phyloP scores from a whole-genome alignment of 1,140 invertebrate genomes.

The Drosophila mauritiana region DNA sequence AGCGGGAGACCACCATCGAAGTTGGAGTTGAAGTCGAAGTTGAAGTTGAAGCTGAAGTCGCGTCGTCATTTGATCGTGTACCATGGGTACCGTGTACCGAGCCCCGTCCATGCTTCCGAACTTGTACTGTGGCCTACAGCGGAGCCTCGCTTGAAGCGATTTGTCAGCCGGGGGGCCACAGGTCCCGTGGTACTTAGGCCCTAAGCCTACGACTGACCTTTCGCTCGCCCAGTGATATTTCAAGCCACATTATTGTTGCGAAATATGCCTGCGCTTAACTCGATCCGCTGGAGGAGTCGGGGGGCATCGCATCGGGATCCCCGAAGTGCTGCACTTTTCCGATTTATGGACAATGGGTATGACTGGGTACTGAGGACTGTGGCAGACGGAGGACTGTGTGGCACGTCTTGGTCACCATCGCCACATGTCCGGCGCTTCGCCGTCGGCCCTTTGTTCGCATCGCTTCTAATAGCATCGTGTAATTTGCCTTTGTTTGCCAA shows the following conservation, averaged over 20 bases:
- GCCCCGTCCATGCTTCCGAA: slow-evolving; percentile 62
- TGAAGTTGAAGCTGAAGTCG: slow-evolving; percentile 22
- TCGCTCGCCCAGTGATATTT: slow-evolving; percentile 63
- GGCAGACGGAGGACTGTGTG: background rate
- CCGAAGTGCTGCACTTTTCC: slow-evolving; percentile 12
- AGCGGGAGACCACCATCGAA: slow-evolving; percentile 63
- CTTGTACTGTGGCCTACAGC: slow-evolving; percentile 51
- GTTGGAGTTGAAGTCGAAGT: slow-evolving; percentile 20
- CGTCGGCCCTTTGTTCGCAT: slow-evolving; percentile 69
- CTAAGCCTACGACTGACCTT: slow-evolving; percentile 60
- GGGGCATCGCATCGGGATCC: slow-evolving; percentile 17
- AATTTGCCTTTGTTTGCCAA: slow-evolving; percentile 81
- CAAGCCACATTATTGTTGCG: slow-evolving; percentile 59
- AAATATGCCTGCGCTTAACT: slow-evolving; percentile 46
- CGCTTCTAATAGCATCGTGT: slow-evolving; percentile 79
- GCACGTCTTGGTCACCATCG: slow-evolving; percentile 24
- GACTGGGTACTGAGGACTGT: slow-evolving; percentile 1
- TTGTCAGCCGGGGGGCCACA: slow-evolving; percentile 62
- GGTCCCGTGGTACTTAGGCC: slow-evolving; percentile 34
- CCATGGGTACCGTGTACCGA: slow-evolving; percentile 13
- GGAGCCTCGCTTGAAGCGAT: slow-evolving; percentile 61
- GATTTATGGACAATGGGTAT: slow-evolving; percentile 58
- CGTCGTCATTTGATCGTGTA: slow-evolving; percentile 75
- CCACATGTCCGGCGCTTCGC: slow-evolving; percentile 70
- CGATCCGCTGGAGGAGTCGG: slow-evolving; percentile 12